Evolutionary conservation across 2,113 vertebrate species (phyloP).

Genomic region (Cynocephalus volans): DNA sequence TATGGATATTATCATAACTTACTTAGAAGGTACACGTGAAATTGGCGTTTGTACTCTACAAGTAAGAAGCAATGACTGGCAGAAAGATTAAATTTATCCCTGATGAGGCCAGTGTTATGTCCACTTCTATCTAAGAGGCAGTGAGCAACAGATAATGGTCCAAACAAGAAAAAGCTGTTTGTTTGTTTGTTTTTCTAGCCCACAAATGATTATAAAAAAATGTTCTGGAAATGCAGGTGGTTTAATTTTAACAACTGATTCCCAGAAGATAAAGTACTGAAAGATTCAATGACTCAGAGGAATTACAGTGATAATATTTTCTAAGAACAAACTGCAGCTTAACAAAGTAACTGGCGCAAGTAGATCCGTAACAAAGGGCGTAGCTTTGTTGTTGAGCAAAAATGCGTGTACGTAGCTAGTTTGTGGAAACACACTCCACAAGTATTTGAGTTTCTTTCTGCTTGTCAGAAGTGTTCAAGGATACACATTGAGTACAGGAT

Average conservation of each 20-base stretch:
- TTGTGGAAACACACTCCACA: constrained; percentile 21
- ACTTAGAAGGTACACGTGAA: constrained; percentile 52
- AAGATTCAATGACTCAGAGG: neutral
- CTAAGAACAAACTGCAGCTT: constrained; percentile 45
- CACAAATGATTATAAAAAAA: constrained; percentile 33
- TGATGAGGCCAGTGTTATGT: constrained; percentile 3
- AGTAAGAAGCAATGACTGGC: neutral
- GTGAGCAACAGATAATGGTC: constrained; percentile 50
- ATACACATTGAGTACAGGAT: neutral
- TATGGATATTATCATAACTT: constrained; percentile 59
- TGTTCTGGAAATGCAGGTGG: constrained; percentile 38
- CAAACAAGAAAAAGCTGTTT: constrained; percentile 32
- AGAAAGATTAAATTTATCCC: neutral
- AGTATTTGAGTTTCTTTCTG: constrained; percentile 62
- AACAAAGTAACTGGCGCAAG: constrained; percentile 5
- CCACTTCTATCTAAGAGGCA: constrained; percentile 54
- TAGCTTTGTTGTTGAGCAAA: constrained; percentile 65
- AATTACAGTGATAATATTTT: constrained; percentile 69
- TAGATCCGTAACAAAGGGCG: neutral
- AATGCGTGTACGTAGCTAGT: constrained; percentile 38
- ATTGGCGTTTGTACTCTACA: neutral
- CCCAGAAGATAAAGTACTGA: neutral
- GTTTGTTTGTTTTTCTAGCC: neutral
- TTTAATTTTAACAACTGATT: constrained; percentile 37
- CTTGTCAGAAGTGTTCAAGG: neutral